These are phyloP conservation scores for Martes martes DNA, from an alignment of 2,113 vertebrate species.

Conservation along the genomic window DNA sequence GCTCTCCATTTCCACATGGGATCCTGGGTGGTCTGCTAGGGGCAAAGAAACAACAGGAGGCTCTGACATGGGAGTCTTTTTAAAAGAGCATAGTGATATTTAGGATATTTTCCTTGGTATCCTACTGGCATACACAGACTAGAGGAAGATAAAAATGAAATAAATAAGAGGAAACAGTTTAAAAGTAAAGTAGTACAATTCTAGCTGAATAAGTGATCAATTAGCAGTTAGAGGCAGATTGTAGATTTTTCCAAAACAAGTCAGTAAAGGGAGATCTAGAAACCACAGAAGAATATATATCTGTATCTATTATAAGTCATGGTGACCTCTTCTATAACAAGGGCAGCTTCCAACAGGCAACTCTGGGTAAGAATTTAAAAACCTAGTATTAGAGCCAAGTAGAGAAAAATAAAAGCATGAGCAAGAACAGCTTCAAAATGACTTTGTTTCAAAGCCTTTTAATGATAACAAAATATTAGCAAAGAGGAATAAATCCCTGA, in stretches of 20 bases:
- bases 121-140: background rate
- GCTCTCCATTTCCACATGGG: background rate
- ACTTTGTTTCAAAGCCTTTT: constrained; percentile 9
- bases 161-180: background rate
- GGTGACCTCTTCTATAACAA: constrained; percentile 12
- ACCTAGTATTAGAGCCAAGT: constrained; percentile 5
- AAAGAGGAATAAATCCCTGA: background rate
- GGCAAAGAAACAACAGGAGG: background rate
- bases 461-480: constrained; percentile 8
- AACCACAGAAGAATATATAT: background rate
- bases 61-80: background rate
- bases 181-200: background rate
- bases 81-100: background rate
- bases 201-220: background rate
- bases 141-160: background rate
- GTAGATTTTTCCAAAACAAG: constrained; percentile 17
- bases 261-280: constrained; percentile 24
- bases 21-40: background rate
- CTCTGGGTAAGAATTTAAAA: constrained; percentile 39
- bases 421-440: constrained; percentile 22
- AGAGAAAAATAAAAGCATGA: constrained; percentile 37
- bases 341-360: background rate
- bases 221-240: background rate
- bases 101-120: background rate
- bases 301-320: background rate